Percentiles rank a stretch among this genome's conserved stretches.
Evolutionary conservation across 2,797 vertebrate genomes (phyloP).

Genomic region (Notoglanidium macrostoma): DNA sequence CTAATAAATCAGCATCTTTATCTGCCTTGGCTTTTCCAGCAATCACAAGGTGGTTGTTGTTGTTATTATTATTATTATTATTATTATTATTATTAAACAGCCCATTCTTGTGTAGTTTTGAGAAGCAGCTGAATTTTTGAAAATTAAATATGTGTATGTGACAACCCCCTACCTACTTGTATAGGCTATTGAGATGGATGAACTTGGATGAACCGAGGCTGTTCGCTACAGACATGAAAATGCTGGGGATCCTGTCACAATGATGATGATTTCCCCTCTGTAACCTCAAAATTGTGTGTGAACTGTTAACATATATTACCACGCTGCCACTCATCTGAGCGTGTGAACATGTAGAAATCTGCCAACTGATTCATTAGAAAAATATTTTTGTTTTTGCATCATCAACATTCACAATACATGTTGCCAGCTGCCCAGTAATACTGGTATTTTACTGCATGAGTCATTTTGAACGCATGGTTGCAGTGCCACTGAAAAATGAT

Average conservation of each 20-base stretch:
- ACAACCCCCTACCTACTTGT: neutral
- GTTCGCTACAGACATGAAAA: neutral
- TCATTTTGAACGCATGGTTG: constrained; percentile 27
- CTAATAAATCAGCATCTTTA: constrained; percentile 51
- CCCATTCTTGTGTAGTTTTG: constrained; percentile 12
- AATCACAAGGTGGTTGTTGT: constrained; percentile 26
- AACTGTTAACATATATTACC: neutral
- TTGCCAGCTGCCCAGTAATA: neutral
- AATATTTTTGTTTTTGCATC: neutral
- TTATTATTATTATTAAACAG: neutral
- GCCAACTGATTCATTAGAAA: too few relatives aligned
- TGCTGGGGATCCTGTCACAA: neutral
- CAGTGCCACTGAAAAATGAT: constrained; percentile 5
- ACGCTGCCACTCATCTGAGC: constrained; percentile 5
- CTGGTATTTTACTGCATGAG: constrained; percentile 29
- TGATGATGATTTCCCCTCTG: neutral
- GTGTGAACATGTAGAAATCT: neutral
- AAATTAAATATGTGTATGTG: neutral
- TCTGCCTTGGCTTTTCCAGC: constrained; percentile 38
- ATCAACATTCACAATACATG: neutral
- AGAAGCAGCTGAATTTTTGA: neutral
- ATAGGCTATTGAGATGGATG: neutral
- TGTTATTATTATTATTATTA: constrained; percentile 12
- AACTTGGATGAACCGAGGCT: neutral
- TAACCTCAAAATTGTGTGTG: neutral